These are phyloP conservation scores for Amia ocellicauda DNA, from an alignment of 2,113 vertebrate genomes.

Conservation along the genomic window DNA sequence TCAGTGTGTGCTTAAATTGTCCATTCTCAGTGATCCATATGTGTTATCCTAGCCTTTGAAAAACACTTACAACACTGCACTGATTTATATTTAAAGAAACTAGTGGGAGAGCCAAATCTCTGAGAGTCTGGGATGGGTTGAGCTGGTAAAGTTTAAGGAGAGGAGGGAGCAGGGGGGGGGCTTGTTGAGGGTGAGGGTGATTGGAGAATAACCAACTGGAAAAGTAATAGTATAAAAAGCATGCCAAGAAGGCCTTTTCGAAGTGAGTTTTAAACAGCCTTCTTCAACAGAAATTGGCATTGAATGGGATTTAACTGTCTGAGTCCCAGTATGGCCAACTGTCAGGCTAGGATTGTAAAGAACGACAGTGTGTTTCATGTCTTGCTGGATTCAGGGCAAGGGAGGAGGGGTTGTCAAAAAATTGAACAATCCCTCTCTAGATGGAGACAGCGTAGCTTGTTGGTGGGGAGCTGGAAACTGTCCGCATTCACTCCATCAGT, in stretches of 20 bases:
- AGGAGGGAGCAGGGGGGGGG: not conserved
- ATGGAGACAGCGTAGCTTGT: too few relatives aligned
- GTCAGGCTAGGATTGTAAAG: not conserved
- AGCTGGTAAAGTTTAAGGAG: not conserved
- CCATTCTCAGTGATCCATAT: not conserved
- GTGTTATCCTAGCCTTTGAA: not conserved
- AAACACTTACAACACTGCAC: not conserved
- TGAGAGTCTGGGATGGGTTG: not conserved
- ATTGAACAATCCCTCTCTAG: constrained; percentile 16
- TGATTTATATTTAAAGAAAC: constrained; percentile 2
- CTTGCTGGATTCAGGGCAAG: constrained; percentile 18
- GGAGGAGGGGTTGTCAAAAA: constrained; percentile 14
- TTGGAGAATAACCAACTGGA: constrained; percentile 23
- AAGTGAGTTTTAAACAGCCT: constrained; percentile 4
- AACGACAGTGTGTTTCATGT: constrained; percentile 20
- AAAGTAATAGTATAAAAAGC: constrained; percentile 11
- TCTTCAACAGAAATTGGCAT: constrained; percentile 15
- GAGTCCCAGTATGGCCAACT: constrained; percentile 2
- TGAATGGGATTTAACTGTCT: constrained; percentile 8
- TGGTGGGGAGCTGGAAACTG: constrained; percentile 33
- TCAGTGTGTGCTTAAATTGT: not conserved
- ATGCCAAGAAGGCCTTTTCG: not conserved
- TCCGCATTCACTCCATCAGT: constrained; percentile 46
- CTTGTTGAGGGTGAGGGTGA: not conserved
- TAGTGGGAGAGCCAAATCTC: not conserved